Evolutionary conservation across 2,888 invertebrate genomes (phyloP), one percentile per base, ranked within the genome.

Genomic region (Reticulitermes lucifugus): DNA sequence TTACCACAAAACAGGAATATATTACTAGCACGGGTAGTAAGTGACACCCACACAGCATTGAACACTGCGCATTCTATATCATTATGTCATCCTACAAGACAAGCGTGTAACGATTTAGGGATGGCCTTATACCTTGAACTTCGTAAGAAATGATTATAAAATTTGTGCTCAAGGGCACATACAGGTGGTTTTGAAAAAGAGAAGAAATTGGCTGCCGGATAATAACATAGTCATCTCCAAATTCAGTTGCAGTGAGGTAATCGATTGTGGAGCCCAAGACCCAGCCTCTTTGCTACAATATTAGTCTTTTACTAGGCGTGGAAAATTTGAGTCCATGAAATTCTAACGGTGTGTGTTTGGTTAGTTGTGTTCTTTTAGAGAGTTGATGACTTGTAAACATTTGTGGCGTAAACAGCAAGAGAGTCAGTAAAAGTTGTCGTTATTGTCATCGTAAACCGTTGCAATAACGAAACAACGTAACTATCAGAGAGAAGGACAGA

Each of bases 81-180:
- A 46, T 81, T 81, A 81, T 81, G 81, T 81, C 81, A 81, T 81
- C 81, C 41, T 5, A 59, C 77, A 29, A 55, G 2, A 46, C 59
- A 65, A 43, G 65, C 43, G 65, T 81, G 59, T 81, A 81, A 81
- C 70, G 70, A 81, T 41, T 70, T 81, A 81, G 81, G 70, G 81
- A 81, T 70, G 81, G 81, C 43, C 46, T 70, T 65, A 81, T n/a
- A 41, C 81, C 81, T 65, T 77, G 77, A 77, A 77, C 77, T 77
- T 77, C 77, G 46, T 12, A 51, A 46, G 77, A 43, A 77, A 77
- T 77, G 46, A 77, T 77, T 77, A 77, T 77, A 77, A 77, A 77
- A 77, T 77, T 77, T 46, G 41, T 10, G 41, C n/a, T 43, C 77
- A 77, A 77, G 77, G 77, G n/a, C 77, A n/a, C 10, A n/a, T 7